Evolutionary conservation across 1,140 invertebrate genomes (phyloP).

Genomic region (Ceratosolen solmsi): DNA sequence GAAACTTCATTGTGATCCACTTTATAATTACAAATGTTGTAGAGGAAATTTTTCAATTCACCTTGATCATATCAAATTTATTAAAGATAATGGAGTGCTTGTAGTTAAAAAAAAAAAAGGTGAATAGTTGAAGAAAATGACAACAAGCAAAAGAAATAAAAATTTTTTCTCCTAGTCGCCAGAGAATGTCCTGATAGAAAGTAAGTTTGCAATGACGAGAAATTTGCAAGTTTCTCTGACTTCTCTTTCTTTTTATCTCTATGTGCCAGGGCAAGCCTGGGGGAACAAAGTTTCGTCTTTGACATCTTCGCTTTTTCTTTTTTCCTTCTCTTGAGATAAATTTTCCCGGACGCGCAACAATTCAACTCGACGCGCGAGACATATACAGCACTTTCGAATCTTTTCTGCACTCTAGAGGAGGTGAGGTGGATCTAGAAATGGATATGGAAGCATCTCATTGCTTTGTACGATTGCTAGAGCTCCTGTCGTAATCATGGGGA

Average conservation of each 20-base stretch:
- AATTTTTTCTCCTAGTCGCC: slow-evolving; percentile 12
- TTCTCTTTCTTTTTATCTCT: slow-evolving; percentile 49
- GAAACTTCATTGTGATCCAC: slow-evolving; percentile 12
- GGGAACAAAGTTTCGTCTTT: slow-evolving; percentile 54
- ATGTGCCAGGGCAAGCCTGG: slow-evolving; percentile 50
- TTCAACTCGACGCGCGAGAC: slow-evolving; percentile 39
- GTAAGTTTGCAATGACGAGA: slow-evolving; percentile 48
- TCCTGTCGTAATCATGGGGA: slow-evolving; percentile 13
- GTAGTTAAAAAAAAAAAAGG: slow-evolving; percentile 22
- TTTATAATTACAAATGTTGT: slow-evolving; percentile 31
- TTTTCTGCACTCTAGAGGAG: slow-evolving; percentile 40
- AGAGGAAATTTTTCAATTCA: background rate
- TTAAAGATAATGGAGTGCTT: slow-evolving; percentile 28
- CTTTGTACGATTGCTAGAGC: slow-evolving; percentile 3
- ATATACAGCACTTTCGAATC: slow-evolving; percentile 36
- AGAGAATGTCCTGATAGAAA: slow-evolving; percentile 21
- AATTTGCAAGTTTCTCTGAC: slow-evolving; percentile 53
- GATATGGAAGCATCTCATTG: background rate
- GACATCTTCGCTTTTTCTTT: slow-evolving; percentile 37
- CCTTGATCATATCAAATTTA: background rate
- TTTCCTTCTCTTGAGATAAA: slow-evolving; percentile 51
- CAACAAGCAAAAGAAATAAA: slow-evolving; percentile 22
- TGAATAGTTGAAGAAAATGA: background rate
- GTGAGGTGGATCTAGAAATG: background rate
- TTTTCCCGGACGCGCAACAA: slow-evolving; percentile 52